A percentile compares a stretch with the other conserved stretches of the same genome.
phyloP scores from a whole-genome alignment of 2,113 vertebrate genomes.

The Mormyrus iriodes region DNA sequence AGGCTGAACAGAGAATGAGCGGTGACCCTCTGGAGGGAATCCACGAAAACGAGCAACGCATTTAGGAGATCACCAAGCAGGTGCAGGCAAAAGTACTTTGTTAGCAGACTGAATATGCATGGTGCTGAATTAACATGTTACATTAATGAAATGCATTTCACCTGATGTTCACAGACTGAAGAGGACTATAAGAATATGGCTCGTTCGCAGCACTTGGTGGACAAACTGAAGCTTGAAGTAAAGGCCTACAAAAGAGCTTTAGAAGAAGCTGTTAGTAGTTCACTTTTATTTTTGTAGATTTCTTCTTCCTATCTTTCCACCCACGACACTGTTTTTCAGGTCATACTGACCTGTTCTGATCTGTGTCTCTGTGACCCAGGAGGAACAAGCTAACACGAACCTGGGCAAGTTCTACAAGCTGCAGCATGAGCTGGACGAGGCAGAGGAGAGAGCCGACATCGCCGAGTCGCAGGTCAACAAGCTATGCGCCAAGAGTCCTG shows the following conservation, averaged over 20 bases:
- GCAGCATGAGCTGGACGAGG: conserved; percentile 59
- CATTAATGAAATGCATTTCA: too few species aligned
- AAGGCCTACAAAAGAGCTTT: conserved; percentile 71
- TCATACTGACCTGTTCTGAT: background rate
- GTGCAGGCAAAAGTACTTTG: conserved; percentile 35
- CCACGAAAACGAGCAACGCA: conserved; percentile 79
- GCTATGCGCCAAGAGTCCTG: conserved; percentile 55
- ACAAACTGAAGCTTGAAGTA: conserved; percentile 67
- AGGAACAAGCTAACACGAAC: conserved; percentile 57
- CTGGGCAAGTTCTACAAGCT: conserved; percentile 53
- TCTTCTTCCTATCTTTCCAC: background rate
- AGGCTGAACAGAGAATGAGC: conserved; percentile 58
- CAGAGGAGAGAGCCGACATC: conserved; percentile 60
- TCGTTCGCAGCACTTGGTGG: conserved; percentile 72
- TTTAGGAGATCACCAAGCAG: conserved; percentile 86
- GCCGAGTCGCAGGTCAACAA: conserved; percentile 64
- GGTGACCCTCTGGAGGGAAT: conserved; percentile 76
- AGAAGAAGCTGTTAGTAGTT: conserved; percentile 58
- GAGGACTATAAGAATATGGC: conserved; percentile 70
- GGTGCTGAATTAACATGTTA: too few species aligned
- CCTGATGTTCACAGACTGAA: conserved; percentile 44
- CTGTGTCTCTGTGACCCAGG: conserved; percentile 39
- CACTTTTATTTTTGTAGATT: background rate
- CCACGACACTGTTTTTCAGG: background rate
- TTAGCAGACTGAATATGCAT: background rate